Evolutionary conservation across 2,888 invertebrate species (phyloP), one percentile per base, ranked within the genome.

Genomic region (Podabrus alpinus): DNA sequence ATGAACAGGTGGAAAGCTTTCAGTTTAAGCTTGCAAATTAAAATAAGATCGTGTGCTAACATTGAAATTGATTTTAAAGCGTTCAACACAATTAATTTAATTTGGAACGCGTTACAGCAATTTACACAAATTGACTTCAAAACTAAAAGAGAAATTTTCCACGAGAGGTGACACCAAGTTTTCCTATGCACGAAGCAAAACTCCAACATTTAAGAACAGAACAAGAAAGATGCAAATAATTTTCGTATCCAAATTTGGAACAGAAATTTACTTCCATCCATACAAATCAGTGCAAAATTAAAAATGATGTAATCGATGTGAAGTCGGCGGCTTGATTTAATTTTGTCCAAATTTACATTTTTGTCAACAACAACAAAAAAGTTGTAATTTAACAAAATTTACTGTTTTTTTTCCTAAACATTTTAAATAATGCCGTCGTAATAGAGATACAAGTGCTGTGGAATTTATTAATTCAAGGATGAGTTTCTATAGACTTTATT

Each of bases 1-100:
- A 68, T 59, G 64, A 76, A 73, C 76, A 76, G 73, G 76, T 76
- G 72, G 59, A 69, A 69, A 17, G 69, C 45, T 75, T 75, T 75
- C 70, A 66, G 19, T 62, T 66, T 59, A 69, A 24, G 45, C 69
- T 29, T 70, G 72, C 66, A 76, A 76, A 76, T 76, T 76, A 72
- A 76, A 72, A 70, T 64, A 76, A 73, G 29, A 29, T 29, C 66
- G n/a, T 66, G 17, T 15, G 17, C 17, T 17, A 62, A 62, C 62
- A 19, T 62, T 15, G 62, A 62, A 62, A 62, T 62, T 62, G 19
- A 62, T 62, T 62, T 62, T 62, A 62, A 62, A 62, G 62, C 19
- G 19, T 19, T 62, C 16, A 62, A 16, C 17, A 62, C 62, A 62
- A 62, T 62, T 62, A 62, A 62, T 19, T 19, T 62, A 62, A 19